A percentile compares a stretch with the other conserved stretches of the same genome.
phyloP scores from a whole-genome alignment of 2,888 invertebrate genomes.

The Parnassius apollo region DNA sequence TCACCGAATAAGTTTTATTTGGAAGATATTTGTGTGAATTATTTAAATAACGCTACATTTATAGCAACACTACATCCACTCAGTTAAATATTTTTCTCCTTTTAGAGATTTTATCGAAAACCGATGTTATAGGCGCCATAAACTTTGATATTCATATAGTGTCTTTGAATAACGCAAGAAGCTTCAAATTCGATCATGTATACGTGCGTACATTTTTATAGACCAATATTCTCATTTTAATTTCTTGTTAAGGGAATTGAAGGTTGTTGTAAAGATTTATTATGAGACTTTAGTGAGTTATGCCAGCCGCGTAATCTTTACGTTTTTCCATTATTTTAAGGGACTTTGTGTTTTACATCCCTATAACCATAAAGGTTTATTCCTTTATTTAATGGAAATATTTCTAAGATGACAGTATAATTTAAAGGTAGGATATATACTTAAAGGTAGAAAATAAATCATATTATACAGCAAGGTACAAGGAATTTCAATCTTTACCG shows the following conservation, averaged over 20 bases:
- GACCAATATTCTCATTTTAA: conserved; percentile 54
- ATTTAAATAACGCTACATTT: conserved; percentile 6
- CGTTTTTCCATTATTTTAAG: conserved; percentile 30
- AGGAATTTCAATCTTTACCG: conserved; percentile 56
- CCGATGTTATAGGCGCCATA: conserved; percentile 60
- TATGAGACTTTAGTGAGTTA: conserved; percentile 33
- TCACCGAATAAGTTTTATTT: neutral
- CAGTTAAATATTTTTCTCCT: conserved; percentile 48
- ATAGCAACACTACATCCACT: conserved; percentile 2
- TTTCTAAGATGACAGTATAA: conserved; percentile 20
- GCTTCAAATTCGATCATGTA: conserved; percentile 44
- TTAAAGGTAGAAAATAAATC: conserved; percentile 36
- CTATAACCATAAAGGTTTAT: conserved; percentile 26
- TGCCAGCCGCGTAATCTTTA: conserved; percentile 27
- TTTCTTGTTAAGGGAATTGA: conserved; percentile 40
- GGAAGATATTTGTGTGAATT: neutral
- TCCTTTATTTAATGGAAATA: conserved; percentile 23
- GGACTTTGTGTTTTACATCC: conserved; percentile 34
- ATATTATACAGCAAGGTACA: conserved; percentile 43
- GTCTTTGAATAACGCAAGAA: conserved; percentile 41
- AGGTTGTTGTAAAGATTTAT: conserved; percentile 34
- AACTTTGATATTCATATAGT: conserved; percentile 53
- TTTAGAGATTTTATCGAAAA: conserved; percentile 61
- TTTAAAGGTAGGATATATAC: conserved; percentile 14
- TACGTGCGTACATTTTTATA: conserved; percentile 58